Conservation (phyloP, 2,888 invertebrate genomes). For the Andrena flavipes region DNA sequence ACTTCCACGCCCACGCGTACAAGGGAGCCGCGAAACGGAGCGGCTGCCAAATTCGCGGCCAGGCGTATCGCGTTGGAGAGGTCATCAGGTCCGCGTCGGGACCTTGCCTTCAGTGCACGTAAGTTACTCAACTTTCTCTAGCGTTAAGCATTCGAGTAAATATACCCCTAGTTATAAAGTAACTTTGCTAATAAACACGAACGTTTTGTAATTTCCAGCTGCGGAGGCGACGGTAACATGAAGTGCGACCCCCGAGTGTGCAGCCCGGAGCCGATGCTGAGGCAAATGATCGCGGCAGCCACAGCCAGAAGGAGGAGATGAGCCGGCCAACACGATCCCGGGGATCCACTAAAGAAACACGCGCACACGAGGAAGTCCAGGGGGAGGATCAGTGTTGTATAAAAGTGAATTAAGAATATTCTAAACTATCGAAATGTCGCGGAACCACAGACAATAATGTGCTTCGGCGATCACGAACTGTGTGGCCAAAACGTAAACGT, state of each 20-base stretch:
- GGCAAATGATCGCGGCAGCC: conserved; percentile 95
- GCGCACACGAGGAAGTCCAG: conserved; percentile 54
- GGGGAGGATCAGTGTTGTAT: conserved; percentile 76
- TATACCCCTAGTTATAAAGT: too few species aligned
- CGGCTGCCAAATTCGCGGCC: conserved; percentile 95
- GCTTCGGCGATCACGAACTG: conserved; percentile 82
- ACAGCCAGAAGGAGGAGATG: conserved; percentile 91
- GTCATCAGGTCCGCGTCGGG: conserved; percentile 94
- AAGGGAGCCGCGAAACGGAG: conserved; percentile 90
- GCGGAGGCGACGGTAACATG: conserved; percentile 97
- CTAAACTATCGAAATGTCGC: conserved; percentile 80
- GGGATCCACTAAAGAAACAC: conserved; percentile 52
- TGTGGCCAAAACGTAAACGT: conserved; percentile 84
- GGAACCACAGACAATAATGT: conserved; percentile 82
- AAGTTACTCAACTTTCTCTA: conserved; percentile 85
- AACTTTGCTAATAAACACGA: background rate
- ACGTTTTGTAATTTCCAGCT: conserved; percentile 86
- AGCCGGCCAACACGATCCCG: conserved; percentile 77
- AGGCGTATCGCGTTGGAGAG: conserved; percentile 94
- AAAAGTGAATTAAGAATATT: conserved; percentile 82
- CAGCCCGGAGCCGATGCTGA: conserved; percentile 95
- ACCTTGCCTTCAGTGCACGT: conserved; percentile 98
- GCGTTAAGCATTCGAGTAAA: too few species aligned
- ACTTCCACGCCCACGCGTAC: conserved; percentile 92
- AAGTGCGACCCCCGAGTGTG: conserved; percentile 96